Evolutionary conservation across 2,888 invertebrate species (phyloP).

Genomic region (Orthonychiurus folsomi): DNA sequence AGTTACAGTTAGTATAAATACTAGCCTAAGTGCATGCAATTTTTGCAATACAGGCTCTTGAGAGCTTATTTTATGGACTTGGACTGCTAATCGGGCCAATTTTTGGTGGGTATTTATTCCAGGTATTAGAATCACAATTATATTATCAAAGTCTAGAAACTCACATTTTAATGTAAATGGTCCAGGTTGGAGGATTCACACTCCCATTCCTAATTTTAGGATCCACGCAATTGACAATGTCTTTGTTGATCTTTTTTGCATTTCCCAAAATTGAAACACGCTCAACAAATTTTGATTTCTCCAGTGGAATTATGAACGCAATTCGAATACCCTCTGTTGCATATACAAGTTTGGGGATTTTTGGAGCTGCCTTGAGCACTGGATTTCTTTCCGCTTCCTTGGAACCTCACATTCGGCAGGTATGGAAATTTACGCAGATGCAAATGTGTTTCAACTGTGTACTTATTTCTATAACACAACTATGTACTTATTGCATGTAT

Average conservation of each 20-base stretch:
- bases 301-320: constrained; percentile 46
- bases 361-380: constrained; percentile 44
- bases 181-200: too few relatives aligned
- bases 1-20: too few relatives aligned
- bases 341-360: constrained; percentile 43
- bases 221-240: too few relatives aligned
- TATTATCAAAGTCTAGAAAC: too few relatives aligned
- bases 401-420: constrained; percentile 49
- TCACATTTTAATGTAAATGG: too few relatives aligned
- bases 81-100: constrained; percentile 84
- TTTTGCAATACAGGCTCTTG: too few relatives aligned
- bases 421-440: constrained; percentile 28
- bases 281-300: not conserved
- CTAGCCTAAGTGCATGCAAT: too few relatives aligned
- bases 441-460: not conserved
- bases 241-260: too few relatives aligned
- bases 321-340: constrained; percentile 46
- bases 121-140: too few relatives aligned
- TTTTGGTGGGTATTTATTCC: too few relatives aligned
- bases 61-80: constrained; percentile 79
- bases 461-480: not conserved
- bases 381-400: constrained; percentile 52
- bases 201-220: too few relatives aligned
- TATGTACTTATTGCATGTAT: constrained; percentile 23
- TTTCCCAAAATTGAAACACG: too few relatives aligned